These are phyloP conservation scores for Sandelia bainsii DNA, from an alignment of 2,797 vertebrate species.

Conservation along the genomic window DNA sequence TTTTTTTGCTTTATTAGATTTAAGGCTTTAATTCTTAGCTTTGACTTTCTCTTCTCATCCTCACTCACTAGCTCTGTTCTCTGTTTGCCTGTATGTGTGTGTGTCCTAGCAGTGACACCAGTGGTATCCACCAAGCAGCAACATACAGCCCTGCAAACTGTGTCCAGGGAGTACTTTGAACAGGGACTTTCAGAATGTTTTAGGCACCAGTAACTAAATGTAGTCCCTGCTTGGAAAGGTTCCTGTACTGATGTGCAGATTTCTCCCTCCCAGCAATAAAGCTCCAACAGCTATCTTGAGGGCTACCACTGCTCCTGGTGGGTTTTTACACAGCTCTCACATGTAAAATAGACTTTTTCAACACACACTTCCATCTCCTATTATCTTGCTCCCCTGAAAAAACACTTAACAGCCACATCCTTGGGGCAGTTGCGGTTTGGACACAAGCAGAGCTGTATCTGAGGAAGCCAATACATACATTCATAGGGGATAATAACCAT, in stretches of 20 bases:
- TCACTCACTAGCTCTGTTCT: too few species aligned
- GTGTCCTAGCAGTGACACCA: too few species aligned
- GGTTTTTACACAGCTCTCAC: constrained; percentile 15
- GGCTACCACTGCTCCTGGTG: constrained; percentile 18
- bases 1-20: background rate
- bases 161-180: background rate
- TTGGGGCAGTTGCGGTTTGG: constrained; percentile 39
- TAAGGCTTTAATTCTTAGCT: background rate
- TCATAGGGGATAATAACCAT: constrained; percentile 13
- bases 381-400: constrained; percentile 20
- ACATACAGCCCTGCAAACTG: too few species aligned
- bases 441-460: background rate
- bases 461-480: constrained; percentile 19
- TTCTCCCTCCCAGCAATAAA: constrained; percentile 4
- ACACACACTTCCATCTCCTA: constrained; percentile 23
- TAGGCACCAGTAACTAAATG: background rate
- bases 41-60: background rate
- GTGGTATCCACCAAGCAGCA: too few species aligned
- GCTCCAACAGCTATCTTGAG: background rate
- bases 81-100: too few species aligned
- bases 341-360: constrained; percentile 41
- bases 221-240: background rate
- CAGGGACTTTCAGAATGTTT: background rate
- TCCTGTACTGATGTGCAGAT: constrained; percentile 11
- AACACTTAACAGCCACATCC: constrained; percentile 42